Evolutionary conservation across 2,113 vertebrate genomes (phyloP).

Genomic region (Sylvia atricapilla): DNA sequence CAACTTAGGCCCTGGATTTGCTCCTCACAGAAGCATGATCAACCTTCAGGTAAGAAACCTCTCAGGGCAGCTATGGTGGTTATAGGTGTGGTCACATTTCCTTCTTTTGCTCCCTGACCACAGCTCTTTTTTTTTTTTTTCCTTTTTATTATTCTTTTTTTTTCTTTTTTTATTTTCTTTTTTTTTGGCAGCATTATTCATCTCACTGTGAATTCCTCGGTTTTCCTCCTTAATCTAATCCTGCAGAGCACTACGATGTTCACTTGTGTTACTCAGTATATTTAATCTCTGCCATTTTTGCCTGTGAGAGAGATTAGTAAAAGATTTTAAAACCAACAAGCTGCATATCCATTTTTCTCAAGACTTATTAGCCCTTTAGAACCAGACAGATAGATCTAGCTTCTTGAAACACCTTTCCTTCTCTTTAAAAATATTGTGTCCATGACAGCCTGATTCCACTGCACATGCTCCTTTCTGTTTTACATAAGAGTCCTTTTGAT

Average conservation of each 20-base stretch:
- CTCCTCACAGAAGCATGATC: neutral
- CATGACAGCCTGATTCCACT: neutral
- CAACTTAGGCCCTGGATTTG: neutral
- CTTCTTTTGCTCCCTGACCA: neutral
- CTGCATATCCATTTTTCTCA: neutral
- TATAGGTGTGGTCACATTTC: neutral
- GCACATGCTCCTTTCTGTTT: neutral
- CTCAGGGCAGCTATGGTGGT: neutral
- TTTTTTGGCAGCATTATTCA: neutral
- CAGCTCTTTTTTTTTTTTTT: neutral
- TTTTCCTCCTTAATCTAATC: neutral
- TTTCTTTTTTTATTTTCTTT: neutral
- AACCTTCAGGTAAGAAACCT: neutral
- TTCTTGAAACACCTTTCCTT: neutral
- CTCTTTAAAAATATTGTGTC: neutral
- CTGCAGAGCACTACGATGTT: neutral
- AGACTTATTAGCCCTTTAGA: neutral
- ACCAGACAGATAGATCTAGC: neutral
- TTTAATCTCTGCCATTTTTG: neutral
- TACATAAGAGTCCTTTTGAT: neutral
- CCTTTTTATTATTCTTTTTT: too few species aligned
- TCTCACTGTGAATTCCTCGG: neutral
- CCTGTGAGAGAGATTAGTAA: neutral
- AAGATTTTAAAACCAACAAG: neutral
- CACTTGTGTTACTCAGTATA: neutral